Evolutionary conservation across 2,888 invertebrate genomes (phyloP).

Genomic region (Uropetala carovei): DNA sequence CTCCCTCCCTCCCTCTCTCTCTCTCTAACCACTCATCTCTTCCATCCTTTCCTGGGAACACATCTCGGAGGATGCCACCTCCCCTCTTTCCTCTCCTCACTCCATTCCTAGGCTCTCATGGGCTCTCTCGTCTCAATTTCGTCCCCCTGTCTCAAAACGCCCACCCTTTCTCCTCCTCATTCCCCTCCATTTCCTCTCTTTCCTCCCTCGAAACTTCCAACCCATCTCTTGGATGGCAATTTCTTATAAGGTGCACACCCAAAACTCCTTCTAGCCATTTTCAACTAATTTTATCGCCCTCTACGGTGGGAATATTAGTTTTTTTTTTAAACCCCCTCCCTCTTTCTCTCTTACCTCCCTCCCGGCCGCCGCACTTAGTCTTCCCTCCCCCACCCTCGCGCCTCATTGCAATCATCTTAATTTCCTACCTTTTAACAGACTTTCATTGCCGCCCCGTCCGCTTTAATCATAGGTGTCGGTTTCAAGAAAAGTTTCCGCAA

Average conservation of each 20-base stretch:
- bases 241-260: neutral
- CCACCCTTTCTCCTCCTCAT: neutral
- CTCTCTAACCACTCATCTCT: neutral
- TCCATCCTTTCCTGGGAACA: neutral
- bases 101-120: neutral
- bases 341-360: no score
- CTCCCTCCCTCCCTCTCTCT: neutral
- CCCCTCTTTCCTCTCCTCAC: neutral
- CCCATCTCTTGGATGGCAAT: neutral
- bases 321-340: neutral
- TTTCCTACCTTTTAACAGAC: slow-evolving; percentile 27
- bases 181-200: neutral
- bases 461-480: slow-evolving; percentile 61
- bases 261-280: neutral
- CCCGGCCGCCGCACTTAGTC: neutral
- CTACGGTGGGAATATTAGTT: no score
- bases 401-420: neutral
- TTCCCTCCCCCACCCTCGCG: neutral
- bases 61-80: neutral
- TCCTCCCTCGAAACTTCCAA: neutral
- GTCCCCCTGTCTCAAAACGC: neutral
- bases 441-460: neutral
- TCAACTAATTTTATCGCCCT: slow-evolving; percentile 1
- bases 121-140: neutral
- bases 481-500: slow-evolving; percentile 47